Evolutionary conservation across 2,888 invertebrate species (phyloP).

Genomic region (Ectemnius cavifrons): DNA sequence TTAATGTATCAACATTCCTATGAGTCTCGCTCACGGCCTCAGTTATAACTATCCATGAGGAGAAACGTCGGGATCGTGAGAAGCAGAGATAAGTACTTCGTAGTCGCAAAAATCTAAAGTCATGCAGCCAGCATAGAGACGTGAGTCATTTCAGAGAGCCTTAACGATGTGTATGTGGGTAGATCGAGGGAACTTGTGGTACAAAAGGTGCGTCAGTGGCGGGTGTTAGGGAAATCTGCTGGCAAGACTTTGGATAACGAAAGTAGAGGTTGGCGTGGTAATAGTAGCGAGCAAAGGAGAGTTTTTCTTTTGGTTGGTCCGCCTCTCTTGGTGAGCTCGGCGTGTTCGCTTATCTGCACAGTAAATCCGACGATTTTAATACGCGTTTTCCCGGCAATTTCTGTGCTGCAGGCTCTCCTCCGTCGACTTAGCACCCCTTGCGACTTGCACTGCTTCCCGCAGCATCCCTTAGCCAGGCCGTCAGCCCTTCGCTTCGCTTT

Average conservation of each 20-base stretch:
- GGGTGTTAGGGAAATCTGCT: conserved; percentile 54
- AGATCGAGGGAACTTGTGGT: conserved; percentile 35
- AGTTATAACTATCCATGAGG: neutral
- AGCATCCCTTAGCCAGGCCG: conserved; percentile 24
- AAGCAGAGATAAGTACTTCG: too few relatives aligned
- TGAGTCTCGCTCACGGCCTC: too few relatives aligned
- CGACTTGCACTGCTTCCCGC: conserved; percentile 31
- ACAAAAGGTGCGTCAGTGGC: conserved; percentile 39
- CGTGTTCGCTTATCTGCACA: conserved; percentile 79
- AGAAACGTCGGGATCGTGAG: conserved; percentile 4
- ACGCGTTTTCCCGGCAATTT: conserved; percentile 79
- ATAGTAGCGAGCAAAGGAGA: conserved; percentile 70
- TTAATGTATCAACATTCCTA: too few relatives aligned
- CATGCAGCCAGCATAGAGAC: conserved; percentile 54
- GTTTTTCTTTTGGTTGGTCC: conserved; percentile 68
- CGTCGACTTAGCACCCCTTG: conserved; percentile 66
- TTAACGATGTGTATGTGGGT: conserved; percentile 53
- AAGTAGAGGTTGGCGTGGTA: conserved; percentile 69
- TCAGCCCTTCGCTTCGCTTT: conserved; percentile 32
- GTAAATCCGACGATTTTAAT: conserved; percentile 82
- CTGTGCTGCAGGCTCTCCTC: conserved; percentile 73
- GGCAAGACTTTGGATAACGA: conserved; percentile 71
- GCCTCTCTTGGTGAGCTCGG: conserved; percentile 59
- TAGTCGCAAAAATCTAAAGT: too few relatives aligned
- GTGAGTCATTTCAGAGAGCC: neutral